Base-by-base conservation (phyloP, 2,113 vertebrate genomes). In the Prinia subflava region DNA sequence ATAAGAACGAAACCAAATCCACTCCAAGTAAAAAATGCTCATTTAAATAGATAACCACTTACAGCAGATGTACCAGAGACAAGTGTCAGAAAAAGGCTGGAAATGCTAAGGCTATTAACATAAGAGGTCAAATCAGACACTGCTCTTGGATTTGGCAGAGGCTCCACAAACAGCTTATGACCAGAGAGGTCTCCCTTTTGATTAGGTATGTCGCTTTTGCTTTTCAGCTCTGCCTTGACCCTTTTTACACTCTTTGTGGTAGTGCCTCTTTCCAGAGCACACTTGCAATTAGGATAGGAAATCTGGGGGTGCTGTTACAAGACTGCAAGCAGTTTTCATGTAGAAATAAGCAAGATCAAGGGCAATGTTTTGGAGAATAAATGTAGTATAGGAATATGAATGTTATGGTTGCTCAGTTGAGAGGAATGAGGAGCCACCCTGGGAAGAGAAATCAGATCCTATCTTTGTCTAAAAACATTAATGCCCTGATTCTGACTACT, bases 1-100 rank as follows among this genome's bases (percentile, higher is more conserved):
- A 24, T 57, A 84, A 83, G 64, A 93, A 31, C 7, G n/a, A 87
- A 94, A 87, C 50, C 77, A 10, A 87, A 91, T 83, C 76, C 76
- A 83, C 94, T 94, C 55, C 31, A 92, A 90, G 60, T 78, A 22
- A 91, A 94, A 96, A 95, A 73, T 42, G 49, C 27, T 94, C 21
- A 59, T 87, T 64, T 94, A 85, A 89, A 94, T 53, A 92, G 85
- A 83, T 83, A 81, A 73, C 74, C n/a, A 86, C 81, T 94, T 93
- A 64, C 18, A 87, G 78, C 91, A 95, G 92, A 91, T 53, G 83
- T 87, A 92, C 62, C 27, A 89, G 71, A 90, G 70, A 90, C n/a
- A 56, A 83, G 47, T 65, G 39, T 83, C 83, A 91, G 89, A 84
- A 91, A 83, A 93, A 95, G 68, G 84, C 83, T 91, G 82, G 60